phyloP scores from a whole-genome alignment of 1,140 invertebrate species.

The Lordiphosa mommai region DNA sequence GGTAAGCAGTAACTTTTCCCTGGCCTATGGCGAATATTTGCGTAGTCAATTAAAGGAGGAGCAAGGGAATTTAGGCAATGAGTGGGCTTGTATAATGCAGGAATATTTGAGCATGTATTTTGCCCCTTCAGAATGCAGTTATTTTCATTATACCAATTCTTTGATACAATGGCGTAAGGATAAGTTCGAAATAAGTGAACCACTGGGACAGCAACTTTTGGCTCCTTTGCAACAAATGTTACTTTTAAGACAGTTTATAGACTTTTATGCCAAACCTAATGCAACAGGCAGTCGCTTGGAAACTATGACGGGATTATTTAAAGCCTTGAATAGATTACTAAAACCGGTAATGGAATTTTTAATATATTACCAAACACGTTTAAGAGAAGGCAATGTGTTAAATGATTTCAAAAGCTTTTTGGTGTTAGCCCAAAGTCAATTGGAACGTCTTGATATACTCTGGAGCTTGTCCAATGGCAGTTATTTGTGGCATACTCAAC shows the following conservation, averaged over 20 bases:
- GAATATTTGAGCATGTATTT: slow-evolving; percentile 33
- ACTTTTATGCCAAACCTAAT: neutral
- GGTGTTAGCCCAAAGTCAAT: neutral
- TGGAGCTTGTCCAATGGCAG: neutral
- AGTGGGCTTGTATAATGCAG: neutral
- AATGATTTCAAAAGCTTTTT: neutral
- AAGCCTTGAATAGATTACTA: slow-evolving; percentile 13
- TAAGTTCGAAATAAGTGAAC: neutral
- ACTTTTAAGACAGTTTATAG: slow-evolving; percentile 11
- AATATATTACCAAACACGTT: slow-evolving; percentile 4
- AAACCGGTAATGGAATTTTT: slow-evolving; percentile 34
- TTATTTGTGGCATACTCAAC: too few relatives aligned
- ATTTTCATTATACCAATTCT: slow-evolving; percentile 7
- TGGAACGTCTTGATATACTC: neutral
- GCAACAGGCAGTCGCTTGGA: neutral
- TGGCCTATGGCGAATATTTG: slow-evolving; percentile 2
- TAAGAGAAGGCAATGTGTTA: neutral
- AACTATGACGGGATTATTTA: slow-evolving; percentile 1
- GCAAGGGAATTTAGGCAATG: neutral
- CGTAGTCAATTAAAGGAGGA: neutral
- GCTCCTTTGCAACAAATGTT: slow-evolving; percentile 21
- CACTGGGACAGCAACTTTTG: neutral
- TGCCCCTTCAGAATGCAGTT: neutral
- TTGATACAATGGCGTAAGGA: neutral
- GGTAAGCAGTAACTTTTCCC: neutral